Evolutionary conservation across 2,888 invertebrate species (phyloP), one percentile per base, ranked within the genome.

Genomic region (Diaprepes abbreviatus): DNA sequence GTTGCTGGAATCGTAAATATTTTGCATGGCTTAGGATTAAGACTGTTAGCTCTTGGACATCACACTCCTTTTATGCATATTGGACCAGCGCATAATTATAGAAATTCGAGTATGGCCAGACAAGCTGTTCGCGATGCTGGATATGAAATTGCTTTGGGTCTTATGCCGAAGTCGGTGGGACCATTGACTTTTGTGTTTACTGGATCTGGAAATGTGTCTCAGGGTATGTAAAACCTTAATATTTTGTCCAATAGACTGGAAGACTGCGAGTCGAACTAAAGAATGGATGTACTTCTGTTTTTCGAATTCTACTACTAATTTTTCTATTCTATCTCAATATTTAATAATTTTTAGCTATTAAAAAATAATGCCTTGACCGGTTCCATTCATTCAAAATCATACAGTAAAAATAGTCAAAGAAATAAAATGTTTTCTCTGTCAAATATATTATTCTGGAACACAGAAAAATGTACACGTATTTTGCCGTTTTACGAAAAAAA

Each of bases 61-160:
- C 99, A 99, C 81, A 99, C 99, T 0, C 99, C 99, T 0, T 99
- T 99, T 81, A 97, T 99, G 98, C 97, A 99, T 81, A 95, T 99
- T 73, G 98, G 80, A 2, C 96, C 97, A 3, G 97, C 99, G 0
- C 99, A 99, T 82, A 99, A 99, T 85, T 99, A 99, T 85, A 89
- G 98, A 33, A 97, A 95, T 83, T 97, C 96, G 0, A 96, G 96
- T 77, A 97, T 98, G 96, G 98, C 98, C 0, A 89, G 95, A 21
- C 98, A 99, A 84, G 96, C 98, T 0, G 94, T 99, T 40, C 88
- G 99, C 14, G 99, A 99, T 83, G 96, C 97, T n/a, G 99, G 99
- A 0, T 99, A 99, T 83, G 98, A 99, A 86, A 96, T 99, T 52
- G 91, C 98, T 0, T 85, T 99, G 70, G 87, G 92, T 2, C 92